Percentiles rank a stretch among this genome's conserved stretches.
phyloP scores from a whole-genome alignment of 2,113 vertebrate genomes.

The Meleagris gallopavo region DNA sequence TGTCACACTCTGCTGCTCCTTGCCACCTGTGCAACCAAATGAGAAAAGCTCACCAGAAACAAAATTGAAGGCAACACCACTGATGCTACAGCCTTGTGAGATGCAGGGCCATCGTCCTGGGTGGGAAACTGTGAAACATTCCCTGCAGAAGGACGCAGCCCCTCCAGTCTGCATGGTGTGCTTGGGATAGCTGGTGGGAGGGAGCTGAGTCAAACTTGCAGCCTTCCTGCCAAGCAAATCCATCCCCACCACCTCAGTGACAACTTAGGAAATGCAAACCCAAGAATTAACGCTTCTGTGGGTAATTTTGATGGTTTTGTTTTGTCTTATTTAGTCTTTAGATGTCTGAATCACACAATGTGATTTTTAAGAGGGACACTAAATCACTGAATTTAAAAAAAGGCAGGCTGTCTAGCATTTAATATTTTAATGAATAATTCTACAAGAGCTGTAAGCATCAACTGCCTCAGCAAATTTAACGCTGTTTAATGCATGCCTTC shows the following conservation, averaged over 20 bases:
- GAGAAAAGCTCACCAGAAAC: neutral
- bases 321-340: constrained; percentile 3
- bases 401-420: constrained; percentile 2
- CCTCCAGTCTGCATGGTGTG: neutral
- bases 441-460: neutral
- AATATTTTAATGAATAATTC: constrained; percentile 53
- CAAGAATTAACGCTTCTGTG: neutral
- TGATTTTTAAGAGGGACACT: constrained; percentile 5
- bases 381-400: neutral
- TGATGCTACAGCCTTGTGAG: neutral
- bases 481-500: constrained; percentile 34
- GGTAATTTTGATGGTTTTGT: neutral
- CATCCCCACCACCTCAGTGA: neutral
- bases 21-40: neutral
- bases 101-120: neutral
- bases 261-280: neutral
- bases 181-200: neutral
- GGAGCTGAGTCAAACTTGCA: neutral
- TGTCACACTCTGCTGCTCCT: neutral
- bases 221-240: neutral
- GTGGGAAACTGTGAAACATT: neutral
- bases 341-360: neutral
- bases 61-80: neutral
- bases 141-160: fast-evolving
- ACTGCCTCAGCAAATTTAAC: constrained; percentile 10